Evolutionary conservation across 2,888 invertebrate species (phyloP).

Genomic region (Drosophila helvetica): DNA sequence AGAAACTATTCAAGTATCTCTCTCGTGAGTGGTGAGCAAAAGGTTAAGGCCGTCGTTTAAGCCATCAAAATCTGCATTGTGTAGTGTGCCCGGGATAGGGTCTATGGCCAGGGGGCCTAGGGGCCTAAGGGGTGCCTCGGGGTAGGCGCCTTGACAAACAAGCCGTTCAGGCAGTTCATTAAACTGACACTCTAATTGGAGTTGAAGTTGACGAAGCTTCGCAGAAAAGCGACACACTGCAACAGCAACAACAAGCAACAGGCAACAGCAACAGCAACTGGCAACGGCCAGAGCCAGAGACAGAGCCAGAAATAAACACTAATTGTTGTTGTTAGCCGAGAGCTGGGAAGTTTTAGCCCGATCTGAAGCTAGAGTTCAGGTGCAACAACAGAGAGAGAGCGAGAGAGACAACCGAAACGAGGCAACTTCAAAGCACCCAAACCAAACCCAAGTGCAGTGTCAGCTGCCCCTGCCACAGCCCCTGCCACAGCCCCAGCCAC

Average conservation of each 20-base stretch:
- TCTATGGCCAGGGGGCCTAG: background rate
- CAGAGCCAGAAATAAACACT: constrained; percentile 50
- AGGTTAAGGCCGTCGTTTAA: constrained; percentile 50
- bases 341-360: constrained; percentile 25
- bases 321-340: constrained; percentile 50
- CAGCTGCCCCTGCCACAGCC: constrained; percentile 27
- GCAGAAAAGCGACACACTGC: constrained; percentile 56
- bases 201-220: constrained; percentile 73
- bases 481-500: background rate
- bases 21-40: constrained; percentile 5
- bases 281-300: constrained; percentile 18
- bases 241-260: constrained; percentile 34
- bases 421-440: constrained; percentile 64
- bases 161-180: constrained; percentile 69
- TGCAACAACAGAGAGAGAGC: constrained; percentile 54
- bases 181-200: constrained; percentile 78
- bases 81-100: constrained; percentile 13
- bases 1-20: constrained; percentile 3
- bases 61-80: constrained; percentile 8
- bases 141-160: constrained; percentile 1
- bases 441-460: constrained; percentile 73
- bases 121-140: constrained; percentile 5
- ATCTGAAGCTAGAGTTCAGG: constrained; percentile 69
- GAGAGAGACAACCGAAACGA: constrained; percentile 37
- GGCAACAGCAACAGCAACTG: constrained; percentile 9